phyloP scores from a whole-genome alignment of 2,797 vertebrate species.

The Acanthopagrus latus region DNA sequence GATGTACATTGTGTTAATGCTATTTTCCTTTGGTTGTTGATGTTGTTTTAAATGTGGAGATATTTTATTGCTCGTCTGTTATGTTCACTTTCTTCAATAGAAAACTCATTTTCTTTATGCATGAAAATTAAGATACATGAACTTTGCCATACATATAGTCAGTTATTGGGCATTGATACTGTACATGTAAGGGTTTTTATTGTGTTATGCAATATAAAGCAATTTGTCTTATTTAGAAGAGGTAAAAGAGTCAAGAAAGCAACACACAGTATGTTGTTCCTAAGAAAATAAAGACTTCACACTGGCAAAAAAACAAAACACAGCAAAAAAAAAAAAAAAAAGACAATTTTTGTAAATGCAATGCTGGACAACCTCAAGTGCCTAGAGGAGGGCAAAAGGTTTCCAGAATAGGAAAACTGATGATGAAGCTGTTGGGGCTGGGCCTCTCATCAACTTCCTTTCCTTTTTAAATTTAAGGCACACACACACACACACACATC shows the following conservation, averaged over 20 bases:
- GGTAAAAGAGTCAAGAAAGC: conserved; percentile 79
- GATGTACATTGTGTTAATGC: conserved; percentile 90
- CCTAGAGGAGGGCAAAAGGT: conserved; percentile 81
- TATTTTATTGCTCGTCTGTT: conserved; percentile 84
- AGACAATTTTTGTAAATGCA: conserved; percentile 47
- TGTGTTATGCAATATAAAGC: conserved; percentile 89
- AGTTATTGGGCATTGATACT: conserved; percentile 95
- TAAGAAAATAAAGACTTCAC: conserved; percentile 61
- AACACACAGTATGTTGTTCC: conserved; percentile 66
- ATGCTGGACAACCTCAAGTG: conserved; percentile 88
- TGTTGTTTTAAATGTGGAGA: conserved; percentile 83
- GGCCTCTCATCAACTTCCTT: conserved; percentile 63
- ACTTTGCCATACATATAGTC: conserved; percentile 90
- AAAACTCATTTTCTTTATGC: conserved; percentile 91
- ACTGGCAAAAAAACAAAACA: conserved; percentile 52
- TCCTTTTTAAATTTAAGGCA: conserved; percentile 67
- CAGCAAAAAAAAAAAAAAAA: conserved; percentile 36
- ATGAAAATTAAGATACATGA: conserved; percentile 87
- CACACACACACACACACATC: conserved; percentile 32
- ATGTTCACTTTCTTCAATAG: conserved; percentile 86
- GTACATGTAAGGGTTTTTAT: conserved; percentile 89
- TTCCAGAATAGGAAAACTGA: conserved; percentile 82
- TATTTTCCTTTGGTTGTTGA: conserved; percentile 82
- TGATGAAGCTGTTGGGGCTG: conserved; percentile 55
- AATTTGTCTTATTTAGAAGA: conserved; percentile 84